These are phyloP conservation scores for Holothuria scabra DNA, from an alignment of 53 echinoderm and acorn worm species.

Conservation along the genomic window DNA sequence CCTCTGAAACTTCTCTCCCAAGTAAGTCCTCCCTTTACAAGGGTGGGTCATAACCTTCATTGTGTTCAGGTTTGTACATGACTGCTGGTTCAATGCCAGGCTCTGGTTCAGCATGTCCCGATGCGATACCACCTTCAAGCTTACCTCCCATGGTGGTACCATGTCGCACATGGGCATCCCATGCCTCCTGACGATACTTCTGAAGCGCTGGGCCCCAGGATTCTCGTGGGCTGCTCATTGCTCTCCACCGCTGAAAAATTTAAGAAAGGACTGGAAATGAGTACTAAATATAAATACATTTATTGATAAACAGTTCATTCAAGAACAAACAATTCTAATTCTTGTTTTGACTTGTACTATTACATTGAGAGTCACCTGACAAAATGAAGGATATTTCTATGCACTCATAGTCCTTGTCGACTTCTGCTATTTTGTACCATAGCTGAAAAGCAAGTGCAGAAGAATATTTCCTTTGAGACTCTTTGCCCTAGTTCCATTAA, in stretches of 20 bases:
- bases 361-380: too few relatives aligned
- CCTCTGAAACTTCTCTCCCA: too few relatives aligned
- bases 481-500: too few relatives aligned
- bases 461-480: too few relatives aligned
- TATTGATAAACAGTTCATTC: background rate
- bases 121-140: slow-evolving; percentile 18
- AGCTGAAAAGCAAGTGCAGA: too few relatives aligned
- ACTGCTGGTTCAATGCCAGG: slow-evolving; percentile 42
- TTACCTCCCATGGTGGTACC: slow-evolving; percentile 73
- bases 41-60: slow-evolving; percentile 55
- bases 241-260: slow-evolving; percentile 58
- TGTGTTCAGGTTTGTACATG: slow-evolving; percentile 36
- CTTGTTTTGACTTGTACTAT: too few relatives aligned
- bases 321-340: background rate
- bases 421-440: too few relatives aligned
- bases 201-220: slow-evolving; percentile 73
- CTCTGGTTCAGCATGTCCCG: background rate
- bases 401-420: too few relatives aligned
- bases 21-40: slow-evolving; percentile 30
- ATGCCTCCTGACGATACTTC: slow-evolving; percentile 59
- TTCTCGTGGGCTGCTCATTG: slow-evolving; percentile 66
- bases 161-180: slow-evolving; percentile 42
- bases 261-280: background rate
- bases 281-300: background rate
- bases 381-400: too few relatives aligned